Evolutionary conservation across 2,888 invertebrate species (phyloP).

Genomic region (Peribatodes rhomboidaria): DNA sequence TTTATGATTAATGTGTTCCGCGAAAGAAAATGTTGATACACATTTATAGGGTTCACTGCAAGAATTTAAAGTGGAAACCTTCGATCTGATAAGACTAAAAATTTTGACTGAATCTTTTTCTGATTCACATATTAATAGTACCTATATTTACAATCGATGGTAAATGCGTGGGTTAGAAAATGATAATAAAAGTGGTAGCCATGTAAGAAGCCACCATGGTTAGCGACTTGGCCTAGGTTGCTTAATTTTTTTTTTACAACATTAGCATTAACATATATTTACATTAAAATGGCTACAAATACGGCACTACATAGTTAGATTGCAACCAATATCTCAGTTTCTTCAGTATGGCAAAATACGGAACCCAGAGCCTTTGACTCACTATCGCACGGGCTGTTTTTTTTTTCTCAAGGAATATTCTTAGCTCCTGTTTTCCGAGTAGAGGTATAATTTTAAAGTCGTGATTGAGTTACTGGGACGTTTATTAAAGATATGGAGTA

Average conservation of each 20-base stretch:
- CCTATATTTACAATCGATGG: too few species aligned
- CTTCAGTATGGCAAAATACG: not conserved
- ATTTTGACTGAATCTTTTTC: too few species aligned
- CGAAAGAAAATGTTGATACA: not conserved
- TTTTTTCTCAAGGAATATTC: not conserved
- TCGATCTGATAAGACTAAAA: not conserved
- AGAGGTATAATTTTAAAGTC: not conserved
- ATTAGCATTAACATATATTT: too few species aligned
- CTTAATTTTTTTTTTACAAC: too few species aligned
- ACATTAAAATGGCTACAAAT: not conserved
- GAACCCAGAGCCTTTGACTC: not conserved
- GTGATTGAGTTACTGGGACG: not conserved
- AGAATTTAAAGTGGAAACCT: not conserved
- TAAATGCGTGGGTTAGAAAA: too few species aligned
- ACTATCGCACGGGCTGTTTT: too few species aligned
- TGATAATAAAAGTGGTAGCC: too few species aligned
- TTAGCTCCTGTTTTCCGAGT: not conserved
- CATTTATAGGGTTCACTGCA: constrained; percentile 10
- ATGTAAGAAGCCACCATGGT: too few species aligned
- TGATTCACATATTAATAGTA: too few species aligned
- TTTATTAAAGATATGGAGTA: not conserved
- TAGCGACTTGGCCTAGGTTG: too few species aligned
- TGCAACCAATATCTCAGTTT: not conserved
- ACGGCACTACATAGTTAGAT: too few species aligned
- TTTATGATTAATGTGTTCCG: constrained; percentile 25